Evolutionary conservation across 2,797 vertebrate species (phyloP), one percentile per base, ranked within the genome.

Genomic region (Babyrousa celebensis): DNA sequence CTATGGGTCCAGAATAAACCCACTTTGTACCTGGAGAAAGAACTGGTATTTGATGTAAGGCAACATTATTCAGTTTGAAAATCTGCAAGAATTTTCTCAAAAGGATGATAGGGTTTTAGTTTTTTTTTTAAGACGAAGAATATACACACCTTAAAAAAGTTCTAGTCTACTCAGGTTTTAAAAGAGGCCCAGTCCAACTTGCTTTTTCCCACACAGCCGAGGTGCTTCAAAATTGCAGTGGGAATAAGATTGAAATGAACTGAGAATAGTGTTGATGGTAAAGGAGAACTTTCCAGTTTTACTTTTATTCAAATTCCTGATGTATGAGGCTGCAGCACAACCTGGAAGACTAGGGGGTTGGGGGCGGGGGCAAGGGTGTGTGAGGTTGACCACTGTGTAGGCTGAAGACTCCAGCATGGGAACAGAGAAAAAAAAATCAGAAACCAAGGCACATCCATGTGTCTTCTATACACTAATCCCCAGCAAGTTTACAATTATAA

Each of bases 401-500:
- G 56, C 75, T 18, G 12, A 79, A 63, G 63, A 89, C 52, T 72
- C 17, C 67, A 74, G 21, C 58, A 40, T 62, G 75, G 85, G 75
- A 87, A 17, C 56, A 96, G 95, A 95, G 17, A 21, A 88, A 84
- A 94, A 36, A 74, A 58, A 96, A 87, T 68, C 36, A 79, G 67
- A 83, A 8, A 40, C 11, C 11, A 78, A 87, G 78, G 48, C 68
- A 93, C 91, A 74, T 32, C 5, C 78, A 2, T 0, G 6, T 56
- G 27, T 71, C 67, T 54, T 43, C 74, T 27, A 48, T 91, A 56
- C n/a, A 48, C 0, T 91, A 20, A 58, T 29, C 48, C 72, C 72
- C n/a, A 12, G 1, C 15, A 93, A 65, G 82, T 63, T 92, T 95
- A 71, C 70, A 70, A 92, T 97, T 94, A 88, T 27, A 89, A 70